Percentiles rank a stretch among this genome's conserved stretches.
Evolutionary conservation across 1,140 invertebrate genomes (phyloP).

Genomic region (Brachionus manjavacas): DNA sequence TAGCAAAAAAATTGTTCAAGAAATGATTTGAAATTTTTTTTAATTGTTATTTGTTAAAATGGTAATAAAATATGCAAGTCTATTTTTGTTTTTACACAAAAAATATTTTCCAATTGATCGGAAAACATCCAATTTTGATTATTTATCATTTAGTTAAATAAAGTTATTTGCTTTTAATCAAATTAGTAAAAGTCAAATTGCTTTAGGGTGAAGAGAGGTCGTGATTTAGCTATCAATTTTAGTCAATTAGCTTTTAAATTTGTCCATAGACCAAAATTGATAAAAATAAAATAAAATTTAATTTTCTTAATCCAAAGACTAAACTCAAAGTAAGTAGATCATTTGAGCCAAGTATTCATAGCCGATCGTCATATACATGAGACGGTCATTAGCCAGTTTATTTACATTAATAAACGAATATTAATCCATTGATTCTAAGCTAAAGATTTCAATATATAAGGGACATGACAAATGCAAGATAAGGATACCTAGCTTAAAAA

Average conservation of each 20-base stretch:
- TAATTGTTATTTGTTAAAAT: neutral
- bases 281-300: conserved; percentile 9
- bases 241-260: conserved; percentile 5
- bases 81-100: neutral
- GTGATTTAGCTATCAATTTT: neutral
- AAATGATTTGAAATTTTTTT: neutral
- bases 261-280: neutral
- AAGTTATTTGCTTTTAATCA: conserved; percentile 10
- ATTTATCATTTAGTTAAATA: neutral
- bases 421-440: conserved; percentile 13
- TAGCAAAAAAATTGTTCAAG: neutral
- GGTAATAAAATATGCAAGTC: neutral
- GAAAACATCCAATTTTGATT: neutral
- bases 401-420: conserved; percentile 8
- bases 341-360: neutral
- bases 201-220: neutral
- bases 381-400: conserved; percentile 29
- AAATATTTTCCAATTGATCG: neutral
- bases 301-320: neutral
- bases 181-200: conserved; percentile 10
- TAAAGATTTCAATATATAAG: neutral
- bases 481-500: neutral
- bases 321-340: neutral
- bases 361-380: neutral
- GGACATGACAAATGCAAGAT: neutral